Evolutionary conservation across 2,113 vertebrate genomes (phyloP).

Genomic region (Brachirus orientalis): DNA sequence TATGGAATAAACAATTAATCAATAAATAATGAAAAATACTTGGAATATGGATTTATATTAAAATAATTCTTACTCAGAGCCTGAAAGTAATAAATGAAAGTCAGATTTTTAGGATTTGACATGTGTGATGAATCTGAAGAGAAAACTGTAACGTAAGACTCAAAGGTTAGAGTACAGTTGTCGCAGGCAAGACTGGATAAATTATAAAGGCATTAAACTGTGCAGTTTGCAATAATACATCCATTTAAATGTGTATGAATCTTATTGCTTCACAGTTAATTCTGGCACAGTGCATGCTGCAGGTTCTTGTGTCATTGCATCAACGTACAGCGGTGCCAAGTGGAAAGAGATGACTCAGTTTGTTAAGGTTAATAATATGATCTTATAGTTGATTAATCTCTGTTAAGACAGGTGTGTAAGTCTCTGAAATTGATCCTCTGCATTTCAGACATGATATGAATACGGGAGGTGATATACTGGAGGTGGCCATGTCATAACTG

Average conservation of each 20-base stretch:
- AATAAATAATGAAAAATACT: no score
- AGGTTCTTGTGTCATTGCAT: neutral
- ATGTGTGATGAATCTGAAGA: no score
- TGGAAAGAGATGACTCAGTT: conserved; percentile 46
- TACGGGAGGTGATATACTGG: neutral
- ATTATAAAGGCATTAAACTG: no score
- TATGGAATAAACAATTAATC: neutral
- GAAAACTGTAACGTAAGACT: neutral
- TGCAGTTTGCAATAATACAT: neutral
- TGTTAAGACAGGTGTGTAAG: conserved; percentile 42
- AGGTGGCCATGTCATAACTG: neutral
- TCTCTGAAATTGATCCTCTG: conserved; percentile 17
- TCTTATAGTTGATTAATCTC: conserved; percentile 39
- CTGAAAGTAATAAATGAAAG: no score
- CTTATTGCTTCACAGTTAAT: conserved; percentile 1
- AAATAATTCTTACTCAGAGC: no score
- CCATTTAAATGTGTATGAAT: neutral
- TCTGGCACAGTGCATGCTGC: neutral
- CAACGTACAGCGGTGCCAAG: conserved; percentile 19
- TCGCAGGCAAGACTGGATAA: neutral
- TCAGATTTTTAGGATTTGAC: no score
- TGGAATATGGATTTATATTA: no score
- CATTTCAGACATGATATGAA: neutral
- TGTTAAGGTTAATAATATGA: conserved; percentile 35
- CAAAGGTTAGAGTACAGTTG: neutral